Conservation (phyloP, 2,888 invertebrate genomes). For the Eremobia ochroleuca region DNA sequence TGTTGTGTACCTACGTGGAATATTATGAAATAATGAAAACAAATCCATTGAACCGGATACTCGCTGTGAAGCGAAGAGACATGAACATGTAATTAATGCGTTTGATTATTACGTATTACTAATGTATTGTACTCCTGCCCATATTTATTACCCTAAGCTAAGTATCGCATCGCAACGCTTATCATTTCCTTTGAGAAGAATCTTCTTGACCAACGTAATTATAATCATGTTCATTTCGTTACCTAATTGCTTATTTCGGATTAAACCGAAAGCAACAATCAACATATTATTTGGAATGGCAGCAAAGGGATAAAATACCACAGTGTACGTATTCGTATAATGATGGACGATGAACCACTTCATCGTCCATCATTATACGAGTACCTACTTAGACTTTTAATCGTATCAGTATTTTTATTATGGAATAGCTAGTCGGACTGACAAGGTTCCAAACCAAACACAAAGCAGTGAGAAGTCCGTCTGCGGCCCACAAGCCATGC, state of each 20-base stretch:
- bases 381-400: not conserved
- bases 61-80: constrained; percentile 20
- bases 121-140: constrained; percentile 19
- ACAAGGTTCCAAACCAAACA: not conserved
- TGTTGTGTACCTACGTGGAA: constrained; percentile 25
- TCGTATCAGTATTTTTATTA: not conserved
- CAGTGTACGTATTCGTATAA: too few species aligned
- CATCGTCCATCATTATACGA: not conserved
- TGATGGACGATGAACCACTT: too few species aligned
- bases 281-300: not conserved
- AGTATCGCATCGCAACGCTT: constrained; percentile 3
- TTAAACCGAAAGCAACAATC: not conserved
- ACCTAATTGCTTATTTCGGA: constrained; percentile 7
- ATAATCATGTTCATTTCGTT: constrained; percentile 3
- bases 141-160: not conserved
- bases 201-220: not conserved
- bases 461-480: not conserved
- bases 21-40: constrained; percentile 19
- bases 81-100: constrained; percentile 21
- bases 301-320: not conserved
- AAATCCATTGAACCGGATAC: constrained; percentile 21
- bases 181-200: constrained; percentile 11
- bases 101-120: constrained; percentile 27
- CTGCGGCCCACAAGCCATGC: not conserved
- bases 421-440: not conserved